Conservation (phyloP, 1,140 invertebrate species). For the Brachionus asplanchnoidis region DNA sequence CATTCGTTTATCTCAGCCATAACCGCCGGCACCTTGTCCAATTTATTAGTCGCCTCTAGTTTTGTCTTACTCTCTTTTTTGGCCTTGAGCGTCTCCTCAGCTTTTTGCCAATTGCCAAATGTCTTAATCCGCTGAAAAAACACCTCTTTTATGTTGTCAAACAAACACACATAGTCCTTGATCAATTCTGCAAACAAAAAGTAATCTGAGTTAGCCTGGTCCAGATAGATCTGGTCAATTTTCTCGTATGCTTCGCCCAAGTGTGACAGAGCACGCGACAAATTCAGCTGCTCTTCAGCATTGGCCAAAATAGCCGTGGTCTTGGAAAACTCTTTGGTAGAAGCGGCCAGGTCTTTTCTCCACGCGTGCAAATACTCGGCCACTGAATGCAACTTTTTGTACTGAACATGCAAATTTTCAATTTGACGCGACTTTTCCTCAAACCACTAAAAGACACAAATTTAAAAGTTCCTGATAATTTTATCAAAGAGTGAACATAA, state of each 20-base stretch:
- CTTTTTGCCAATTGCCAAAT: constrained; percentile 95
- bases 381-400: constrained; percentile 78
- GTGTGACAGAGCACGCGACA: constrained; percentile 84
- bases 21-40: not conserved
- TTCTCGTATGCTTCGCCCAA: constrained; percentile 85
- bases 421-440: constrained; percentile 88
- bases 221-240: constrained; percentile 76
- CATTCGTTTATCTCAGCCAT: constrained; percentile 59
- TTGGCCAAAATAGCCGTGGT: constrained; percentile 84
- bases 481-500: not conserved
- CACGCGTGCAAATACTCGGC: constrained; percentile 75
- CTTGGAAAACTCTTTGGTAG: constrained; percentile 76
- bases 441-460: constrained; percentile 76
- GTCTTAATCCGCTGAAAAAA: constrained; percentile 95
- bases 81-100: constrained; percentile 85
- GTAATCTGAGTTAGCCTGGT: constrained; percentile 91
- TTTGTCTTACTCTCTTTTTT: constrained; percentile 89
- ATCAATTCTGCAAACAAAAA: constrained; percentile 84
- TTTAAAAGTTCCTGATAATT: no score
- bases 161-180: constrained; percentile 87
- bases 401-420: constrained; percentile 80
- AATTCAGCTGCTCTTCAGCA: constrained; percentile 86
- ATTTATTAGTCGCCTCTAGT: constrained; percentile 67
- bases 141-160: constrained; percentile 90
- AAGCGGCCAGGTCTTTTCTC: constrained; percentile 67